Evolutionary conservation across 2,113 vertebrate species (phyloP).

Genomic region (Lontra canadensis): DNA sequence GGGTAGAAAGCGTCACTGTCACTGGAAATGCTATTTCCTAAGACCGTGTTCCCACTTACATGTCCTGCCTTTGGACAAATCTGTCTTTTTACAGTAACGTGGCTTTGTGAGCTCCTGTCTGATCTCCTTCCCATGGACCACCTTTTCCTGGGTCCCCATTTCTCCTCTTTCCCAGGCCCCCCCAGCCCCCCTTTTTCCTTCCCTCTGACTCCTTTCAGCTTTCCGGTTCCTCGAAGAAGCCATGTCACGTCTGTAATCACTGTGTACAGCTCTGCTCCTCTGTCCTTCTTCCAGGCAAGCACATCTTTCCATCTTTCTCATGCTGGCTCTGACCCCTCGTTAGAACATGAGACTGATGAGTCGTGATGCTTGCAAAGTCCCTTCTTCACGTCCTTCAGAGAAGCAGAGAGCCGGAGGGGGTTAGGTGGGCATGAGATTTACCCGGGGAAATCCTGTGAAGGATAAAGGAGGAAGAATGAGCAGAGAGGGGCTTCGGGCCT

Average conservation of each 20-base stretch:
- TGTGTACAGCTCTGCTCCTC: background rate
- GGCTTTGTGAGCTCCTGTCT: background rate
- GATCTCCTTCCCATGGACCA: background rate
- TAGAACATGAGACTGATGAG: background rate
- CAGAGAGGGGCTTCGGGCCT: background rate
- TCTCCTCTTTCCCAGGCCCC: background rate
- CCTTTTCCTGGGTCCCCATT: background rate
- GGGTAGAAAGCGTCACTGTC: background rate
- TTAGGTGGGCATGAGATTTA: background rate
- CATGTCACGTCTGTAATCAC: background rate
- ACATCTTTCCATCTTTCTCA: background rate
- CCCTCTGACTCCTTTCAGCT: background rate
- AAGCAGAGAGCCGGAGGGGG: background rate
- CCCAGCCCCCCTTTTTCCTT: background rate
- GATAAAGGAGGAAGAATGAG: background rate
- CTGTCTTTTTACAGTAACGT: background rate
- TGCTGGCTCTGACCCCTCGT: background rate
- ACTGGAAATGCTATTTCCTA: background rate
- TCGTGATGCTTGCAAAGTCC: background rate
- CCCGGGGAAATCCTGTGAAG: background rate
- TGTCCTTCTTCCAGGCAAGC: background rate
- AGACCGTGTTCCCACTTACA: too few species aligned
- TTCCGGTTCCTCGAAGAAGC: background rate
- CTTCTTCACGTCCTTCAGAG: background rate
- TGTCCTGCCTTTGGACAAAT: background rate